Percentiles rank a stretch among this genome's conserved stretches.
Conservation (phyloP, 2,797 vertebrate genomes). For the Acipenser ruthenus region DNA sequence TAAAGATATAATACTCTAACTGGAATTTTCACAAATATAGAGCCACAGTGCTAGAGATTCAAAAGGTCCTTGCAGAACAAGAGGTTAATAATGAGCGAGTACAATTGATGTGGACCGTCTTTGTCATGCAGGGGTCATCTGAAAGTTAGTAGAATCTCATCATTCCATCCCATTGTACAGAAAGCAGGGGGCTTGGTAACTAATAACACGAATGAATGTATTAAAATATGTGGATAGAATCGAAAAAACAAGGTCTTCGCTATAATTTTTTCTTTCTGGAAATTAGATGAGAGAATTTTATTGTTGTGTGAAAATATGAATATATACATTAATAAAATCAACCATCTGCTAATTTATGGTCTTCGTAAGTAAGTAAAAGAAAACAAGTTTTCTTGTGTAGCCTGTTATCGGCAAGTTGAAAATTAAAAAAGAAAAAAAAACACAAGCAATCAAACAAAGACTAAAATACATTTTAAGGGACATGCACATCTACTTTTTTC, state of each 20-base stretch:
- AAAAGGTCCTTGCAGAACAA: conserved; percentile 63
- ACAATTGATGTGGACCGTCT: conserved; percentile 78
- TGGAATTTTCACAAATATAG: conserved; percentile 45
- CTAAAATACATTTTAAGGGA: conserved; percentile 25
- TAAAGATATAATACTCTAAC: conserved; percentile 31
- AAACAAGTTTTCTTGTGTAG: no score
- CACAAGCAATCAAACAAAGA: conserved; percentile 35
- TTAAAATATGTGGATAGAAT: conserved; percentile 23
- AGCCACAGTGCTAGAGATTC: conserved; percentile 56
- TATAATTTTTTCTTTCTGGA: conserved; percentile 1
- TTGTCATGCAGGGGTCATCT: conserved; percentile 92
- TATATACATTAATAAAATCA: neutral
- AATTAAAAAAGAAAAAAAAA: conserved; percentile 37
- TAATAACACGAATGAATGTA: conserved; percentile 33
- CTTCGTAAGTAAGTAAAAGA: no score
- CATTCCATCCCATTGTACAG: conserved; percentile 55
- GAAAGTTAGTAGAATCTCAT: conserved; percentile 96
- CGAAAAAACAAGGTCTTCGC: neutral
- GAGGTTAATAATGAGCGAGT: conserved; percentile 56
- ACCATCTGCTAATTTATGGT: no score
- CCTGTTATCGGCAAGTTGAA: no score
- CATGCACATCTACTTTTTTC: no score
- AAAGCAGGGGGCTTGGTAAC: conserved; percentile 44
- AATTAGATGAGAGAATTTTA: neutral
- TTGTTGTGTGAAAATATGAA: neutral